Percentiles rank a stretch among this genome's conserved stretches.
phyloP scores from a whole-genome alignment of 2,797 vertebrate genomes.

The Enteromius paludinosus region DNA sequence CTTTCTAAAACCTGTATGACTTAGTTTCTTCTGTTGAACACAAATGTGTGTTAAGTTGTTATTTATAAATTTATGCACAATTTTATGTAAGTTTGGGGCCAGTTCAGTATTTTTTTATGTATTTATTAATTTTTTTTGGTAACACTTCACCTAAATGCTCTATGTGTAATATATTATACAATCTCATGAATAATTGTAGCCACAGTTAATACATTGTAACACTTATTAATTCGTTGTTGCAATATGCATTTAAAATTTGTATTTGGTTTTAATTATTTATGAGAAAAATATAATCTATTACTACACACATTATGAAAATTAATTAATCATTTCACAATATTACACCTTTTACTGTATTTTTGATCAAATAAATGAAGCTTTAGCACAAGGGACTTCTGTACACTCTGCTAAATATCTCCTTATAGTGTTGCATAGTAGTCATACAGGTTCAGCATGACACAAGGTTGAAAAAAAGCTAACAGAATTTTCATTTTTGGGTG shows the following conservation, averaged over 20 bases:
- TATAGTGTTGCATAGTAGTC: not conserved
- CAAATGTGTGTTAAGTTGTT: not conserved
- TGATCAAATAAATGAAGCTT: not conserved
- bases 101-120: not conserved
- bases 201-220: not conserved
- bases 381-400: not conserved
- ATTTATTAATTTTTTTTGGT: not conserved
- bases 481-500: conserved; percentile 6
- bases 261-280: too few relatives aligned
- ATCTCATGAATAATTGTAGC: not conserved
- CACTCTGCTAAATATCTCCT: not conserved
- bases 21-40: not conserved
- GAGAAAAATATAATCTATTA: too few relatives aligned
- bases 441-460: not conserved
- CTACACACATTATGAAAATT: too few relatives aligned
- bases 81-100: not conserved
- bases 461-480: not conserved
- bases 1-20: not conserved
- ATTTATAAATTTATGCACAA: not conserved
- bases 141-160: not conserved
- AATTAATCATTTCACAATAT: not conserved
- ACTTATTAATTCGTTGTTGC: not conserved
- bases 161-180: not conserved
- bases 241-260: not conserved
- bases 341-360: not conserved